A percentile compares a stretch with the other conserved stretches of the same genome.
Conservation (phyloP, 2,888 invertebrate species). For the Nomada lathburiana region DNA sequence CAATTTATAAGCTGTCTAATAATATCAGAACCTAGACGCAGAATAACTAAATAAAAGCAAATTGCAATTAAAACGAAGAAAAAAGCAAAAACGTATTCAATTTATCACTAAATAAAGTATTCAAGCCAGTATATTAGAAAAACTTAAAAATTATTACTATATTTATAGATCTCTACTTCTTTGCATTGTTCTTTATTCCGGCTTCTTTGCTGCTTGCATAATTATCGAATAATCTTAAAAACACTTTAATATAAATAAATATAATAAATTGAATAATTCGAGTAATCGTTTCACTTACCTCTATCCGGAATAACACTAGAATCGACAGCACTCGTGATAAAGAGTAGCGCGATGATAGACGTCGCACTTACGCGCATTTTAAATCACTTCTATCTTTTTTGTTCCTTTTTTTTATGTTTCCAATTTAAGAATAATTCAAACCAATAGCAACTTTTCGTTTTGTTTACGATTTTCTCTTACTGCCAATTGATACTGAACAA, state of each 20-base stretch:
- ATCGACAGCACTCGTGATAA: constrained; percentile 21
- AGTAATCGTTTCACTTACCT: constrained; percentile 42
- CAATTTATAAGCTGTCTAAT: too few relatives aligned
- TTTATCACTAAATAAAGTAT: too few relatives aligned
- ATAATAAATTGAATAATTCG: neutral
- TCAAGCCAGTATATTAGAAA: too few relatives aligned
- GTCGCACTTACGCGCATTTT: constrained; percentile 46
- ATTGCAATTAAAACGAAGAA: too few relatives aligned
- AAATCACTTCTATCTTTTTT: neutral
- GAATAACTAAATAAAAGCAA: too few relatives aligned
- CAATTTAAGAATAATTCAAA: neutral
- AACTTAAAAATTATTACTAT: too few relatives aligned
- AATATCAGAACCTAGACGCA: too few relatives aligned
- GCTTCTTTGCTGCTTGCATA: too few relatives aligned
- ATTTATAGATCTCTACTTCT: too few relatives aligned
- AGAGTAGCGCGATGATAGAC: constrained; percentile 34
- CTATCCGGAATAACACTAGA: constrained; percentile 45
- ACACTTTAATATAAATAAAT: neutral
- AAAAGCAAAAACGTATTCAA: too few relatives aligned
- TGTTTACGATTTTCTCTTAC: neutral
- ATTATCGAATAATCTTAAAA: too few relatives aligned
- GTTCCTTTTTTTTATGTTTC: neutral
- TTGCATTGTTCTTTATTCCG: too few relatives aligned
- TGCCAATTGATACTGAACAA: neutral
- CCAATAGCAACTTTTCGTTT: neutral